phyloP scores from a whole-genome alignment of 2,888 invertebrate genomes.

The Dicyrtomina minuta region DNA sequence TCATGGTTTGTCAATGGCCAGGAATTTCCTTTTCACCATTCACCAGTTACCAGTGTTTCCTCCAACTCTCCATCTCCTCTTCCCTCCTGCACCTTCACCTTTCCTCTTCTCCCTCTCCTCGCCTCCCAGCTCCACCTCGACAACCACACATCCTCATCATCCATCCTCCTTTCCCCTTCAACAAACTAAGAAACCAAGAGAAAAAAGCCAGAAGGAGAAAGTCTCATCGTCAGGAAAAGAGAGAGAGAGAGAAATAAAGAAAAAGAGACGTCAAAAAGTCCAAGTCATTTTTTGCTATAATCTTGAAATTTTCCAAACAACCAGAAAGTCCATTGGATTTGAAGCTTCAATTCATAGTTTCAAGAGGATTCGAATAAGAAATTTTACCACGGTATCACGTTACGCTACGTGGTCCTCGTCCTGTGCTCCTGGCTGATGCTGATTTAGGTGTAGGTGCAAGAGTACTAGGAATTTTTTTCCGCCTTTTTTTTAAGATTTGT shows the following conservation, averaged over 20 bases:
- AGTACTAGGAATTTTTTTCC: no score
- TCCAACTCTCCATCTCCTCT: not conserved
- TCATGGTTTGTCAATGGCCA: conserved; percentile 16
- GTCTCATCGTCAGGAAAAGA: no score
- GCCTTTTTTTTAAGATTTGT: no score
- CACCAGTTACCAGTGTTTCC: no score
- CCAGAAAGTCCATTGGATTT: not conserved
- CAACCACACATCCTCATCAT: not conserved
- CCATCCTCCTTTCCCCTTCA: not conserved
- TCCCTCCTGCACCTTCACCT: conserved; percentile 4
- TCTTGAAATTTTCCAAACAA: no score
- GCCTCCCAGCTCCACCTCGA: not conserved
- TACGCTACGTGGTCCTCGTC: no score
- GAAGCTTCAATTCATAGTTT: conserved; percentile 16
- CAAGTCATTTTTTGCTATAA: not conserved
- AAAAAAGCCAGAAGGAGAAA: not conserved
- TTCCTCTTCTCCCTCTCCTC: conserved; percentile 5
- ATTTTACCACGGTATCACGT: not conserved
- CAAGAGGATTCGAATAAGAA: not conserved
- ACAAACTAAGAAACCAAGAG: no score
- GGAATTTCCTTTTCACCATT: conserved; percentile 5
- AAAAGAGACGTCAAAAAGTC: conserved; percentile 4
- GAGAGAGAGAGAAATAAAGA: conserved; percentile 1
- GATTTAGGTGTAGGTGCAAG: no score
- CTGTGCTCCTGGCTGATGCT: no score